These are phyloP conservation scores for Quadroppia sp. DNA, from an alignment of 2,888 invertebrate genomes.

Conservation along the genomic window DNA sequence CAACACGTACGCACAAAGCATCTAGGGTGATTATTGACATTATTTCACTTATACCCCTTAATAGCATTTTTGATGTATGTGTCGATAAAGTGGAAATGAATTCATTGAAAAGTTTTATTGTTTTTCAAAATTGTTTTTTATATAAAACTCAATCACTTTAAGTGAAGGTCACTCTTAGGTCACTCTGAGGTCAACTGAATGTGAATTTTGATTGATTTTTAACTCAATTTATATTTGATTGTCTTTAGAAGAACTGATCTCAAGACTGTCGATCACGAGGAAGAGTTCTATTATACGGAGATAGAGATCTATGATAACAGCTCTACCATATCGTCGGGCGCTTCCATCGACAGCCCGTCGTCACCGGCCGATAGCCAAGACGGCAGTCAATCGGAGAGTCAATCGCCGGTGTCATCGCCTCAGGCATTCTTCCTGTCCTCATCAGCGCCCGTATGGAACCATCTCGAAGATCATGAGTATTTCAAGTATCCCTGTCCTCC, in stretches of 20 bases:
- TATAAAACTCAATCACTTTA: too few relatives aligned
- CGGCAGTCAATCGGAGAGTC: constrained; percentile 13
- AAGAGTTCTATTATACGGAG: constrained; percentile 48
- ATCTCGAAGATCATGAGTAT: constrained; percentile 28
- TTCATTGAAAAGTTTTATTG: neutral
- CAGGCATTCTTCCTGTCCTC: neutral
- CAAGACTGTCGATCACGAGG: constrained; percentile 48
- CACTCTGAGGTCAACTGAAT: neutral
- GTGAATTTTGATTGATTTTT: neutral
- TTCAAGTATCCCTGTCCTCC: neutral
- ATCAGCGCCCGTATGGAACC: constrained; percentile 13
- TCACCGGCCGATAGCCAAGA: constrained; percentile 7
- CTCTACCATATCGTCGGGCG: neutral
- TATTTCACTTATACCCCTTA: neutral
- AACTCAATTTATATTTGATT: neutral
- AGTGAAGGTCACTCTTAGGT: neutral
- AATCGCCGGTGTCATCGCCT: constrained; percentile 12
- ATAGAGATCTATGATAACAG: constrained; percentile 44
- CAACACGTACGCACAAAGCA: constrained; percentile 82
- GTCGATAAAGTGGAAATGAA: neutral
- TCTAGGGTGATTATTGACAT: constrained; percentile 67
- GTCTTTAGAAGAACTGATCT: constrained; percentile 45
- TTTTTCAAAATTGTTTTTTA: too few relatives aligned
- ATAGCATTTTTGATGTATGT: neutral
- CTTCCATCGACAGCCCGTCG: neutral